Percentiles rank a stretch among this genome's conserved stretches.
These are phyloP conservation scores for Diarsia mendica DNA, from an alignment of 2,888 invertebrate genomes.

Conservation along the genomic window DNA sequence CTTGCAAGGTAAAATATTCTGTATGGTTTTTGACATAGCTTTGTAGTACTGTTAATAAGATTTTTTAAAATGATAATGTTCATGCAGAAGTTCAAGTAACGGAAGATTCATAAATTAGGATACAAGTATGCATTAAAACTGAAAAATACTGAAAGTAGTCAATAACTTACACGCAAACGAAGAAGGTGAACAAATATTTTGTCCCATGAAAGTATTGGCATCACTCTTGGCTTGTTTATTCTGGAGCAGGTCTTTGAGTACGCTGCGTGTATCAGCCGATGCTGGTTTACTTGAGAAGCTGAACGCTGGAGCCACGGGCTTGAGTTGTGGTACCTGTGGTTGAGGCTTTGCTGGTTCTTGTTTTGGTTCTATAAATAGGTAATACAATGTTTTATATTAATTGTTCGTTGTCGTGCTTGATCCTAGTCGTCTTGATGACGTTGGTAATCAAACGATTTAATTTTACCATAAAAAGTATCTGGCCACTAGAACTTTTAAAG, in stretches of 20 bases:
- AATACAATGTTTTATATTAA: not conserved
- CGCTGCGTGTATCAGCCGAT: slow-evolving; percentile 72
- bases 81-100: not conserved
- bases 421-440: no score
- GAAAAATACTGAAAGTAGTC: no score
- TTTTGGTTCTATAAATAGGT: slow-evolving; percentile 59
- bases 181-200: slow-evolving; percentile 84
- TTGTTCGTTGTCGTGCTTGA: not conserved
- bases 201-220: slow-evolving; percentile 83
- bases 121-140: not conserved
- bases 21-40: not conserved
- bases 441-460: no score
- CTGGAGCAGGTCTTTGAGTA: slow-evolving; percentile 79
- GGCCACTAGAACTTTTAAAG: no score
- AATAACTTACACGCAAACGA: slow-evolving; percentile 77
- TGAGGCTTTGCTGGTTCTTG: slow-evolving; percentile 65
- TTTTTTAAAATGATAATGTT: not conserved
- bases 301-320: slow-evolving; percentile 54
- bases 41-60: not conserved
- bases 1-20: not conserved
- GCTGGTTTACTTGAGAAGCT: slow-evolving; percentile 54
- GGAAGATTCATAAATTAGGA: not conserved
- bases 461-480: no score
- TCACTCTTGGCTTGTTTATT: slow-evolving; percentile 76
- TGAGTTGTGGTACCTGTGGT: slow-evolving; percentile 41